Base-by-base conservation (phyloP, 2,888 invertebrate species). In the Melinaea menophilus region DNA sequence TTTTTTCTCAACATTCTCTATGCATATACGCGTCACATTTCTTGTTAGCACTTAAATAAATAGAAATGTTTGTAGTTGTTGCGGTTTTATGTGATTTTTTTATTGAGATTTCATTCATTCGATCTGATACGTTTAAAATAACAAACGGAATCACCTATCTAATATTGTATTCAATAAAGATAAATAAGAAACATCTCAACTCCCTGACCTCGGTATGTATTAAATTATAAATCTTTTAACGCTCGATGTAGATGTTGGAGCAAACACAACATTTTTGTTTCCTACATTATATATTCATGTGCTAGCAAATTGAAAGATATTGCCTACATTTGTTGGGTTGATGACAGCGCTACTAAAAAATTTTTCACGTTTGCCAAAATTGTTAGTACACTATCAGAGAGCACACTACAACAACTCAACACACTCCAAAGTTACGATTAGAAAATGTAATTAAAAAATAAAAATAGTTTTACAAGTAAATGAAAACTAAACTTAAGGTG, bases 11-110 rank as follows among this genome's bases (percentile, higher is more conserved):
- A 41, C 45, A 45, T 45, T 1, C 45, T 58, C 37, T 58, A 51
- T 5, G 60, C 60, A 33, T 47, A 63, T 54, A 45, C 63, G 63
- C 68, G 69, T 69, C 70, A 69, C 57, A 69, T 69, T 68, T 68
- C 71, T 68, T 62, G 59, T 59, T 61, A 62, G 58, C 47, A 65
- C 59, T 64, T 58, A 69, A 67, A 60, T 63, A 64, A 63, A 65
- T 63, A 63, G 59, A 61, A 57, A 63, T 61, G 62, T 48, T 64
- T 68, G 67, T 61, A 62, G 64, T 63, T 65, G 58, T 57, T 58
- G 61, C 47, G 54, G 58, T 64, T 67, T 59, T 60, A 57, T 63
- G 54, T 46, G 55, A 62, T 65, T 68, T 66, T 66, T 61, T 60
- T 60, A 64, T 58, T 46, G 46, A 55, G 59, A 55, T 54, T 45